A percentile compares a stretch with the other conserved stretches of the same genome.
Evolutionary conservation across 2,113 vertebrate species (phyloP).

Genomic region (Psophia crepitans): DNA sequence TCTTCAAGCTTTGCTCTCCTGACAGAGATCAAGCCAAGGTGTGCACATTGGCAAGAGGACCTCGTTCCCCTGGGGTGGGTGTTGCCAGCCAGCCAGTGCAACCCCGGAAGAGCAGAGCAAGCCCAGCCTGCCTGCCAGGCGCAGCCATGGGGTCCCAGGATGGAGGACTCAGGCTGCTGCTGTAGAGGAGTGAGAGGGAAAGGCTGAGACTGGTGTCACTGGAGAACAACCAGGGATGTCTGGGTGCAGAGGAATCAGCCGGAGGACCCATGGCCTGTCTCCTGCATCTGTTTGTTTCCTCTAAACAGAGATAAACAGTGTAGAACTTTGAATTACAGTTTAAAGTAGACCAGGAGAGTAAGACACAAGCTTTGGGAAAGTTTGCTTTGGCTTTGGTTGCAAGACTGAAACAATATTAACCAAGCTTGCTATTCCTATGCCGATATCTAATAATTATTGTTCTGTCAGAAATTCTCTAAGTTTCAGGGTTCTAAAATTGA

Average conservation of each 20-base stretch:
- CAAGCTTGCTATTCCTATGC: not conserved
- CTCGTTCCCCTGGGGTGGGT: not conserved
- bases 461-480: not conserved
- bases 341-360: not conserved
- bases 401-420: not conserved
- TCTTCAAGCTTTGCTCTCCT: not conserved
- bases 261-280: no score
- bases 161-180: not conserved
- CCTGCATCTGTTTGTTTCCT: no score
- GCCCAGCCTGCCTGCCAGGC: not conserved
- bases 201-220: not conserved
- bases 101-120: not conserved
- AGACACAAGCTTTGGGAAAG: not conserved
- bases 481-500: not conserved
- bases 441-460: not conserved
- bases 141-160: not conserved
- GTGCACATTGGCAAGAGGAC: fast-evolving
- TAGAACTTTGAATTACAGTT: not conserved
- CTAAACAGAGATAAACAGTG: not conserved
- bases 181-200: not conserved
- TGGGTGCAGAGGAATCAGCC: not conserved
- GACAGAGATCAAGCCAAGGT: not conserved
- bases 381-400: not conserved
- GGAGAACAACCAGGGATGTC: fast-evolving
- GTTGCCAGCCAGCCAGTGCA: fast-evolving